Evolutionary conservation across 1,140 invertebrate species (phyloP).

Genomic region (Elymnias hypermnestra): DNA sequence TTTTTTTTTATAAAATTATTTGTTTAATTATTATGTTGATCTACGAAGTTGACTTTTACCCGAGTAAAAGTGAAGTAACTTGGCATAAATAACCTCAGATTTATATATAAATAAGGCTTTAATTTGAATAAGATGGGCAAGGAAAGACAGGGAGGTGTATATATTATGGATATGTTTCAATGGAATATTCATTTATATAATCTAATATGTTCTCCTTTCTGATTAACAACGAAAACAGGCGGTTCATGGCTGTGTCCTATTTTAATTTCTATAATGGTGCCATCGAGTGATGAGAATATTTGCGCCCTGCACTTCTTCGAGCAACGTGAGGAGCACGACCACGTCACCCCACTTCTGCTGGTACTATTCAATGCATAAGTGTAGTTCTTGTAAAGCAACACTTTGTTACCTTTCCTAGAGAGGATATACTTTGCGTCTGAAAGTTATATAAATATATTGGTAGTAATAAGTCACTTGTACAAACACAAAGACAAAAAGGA

Average conservation of each 20-base stretch:
- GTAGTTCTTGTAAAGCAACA: constrained; percentile 25
- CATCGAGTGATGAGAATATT: not conserved
- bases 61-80: no score
- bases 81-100: no score
- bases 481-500: no score
- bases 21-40: no score
- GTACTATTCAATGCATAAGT: constrained; percentile 17
- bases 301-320: constrained; percentile 13
- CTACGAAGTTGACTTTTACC: no score
- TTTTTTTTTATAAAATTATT: no score
- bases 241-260: constrained; percentile 18
- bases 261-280: constrained; percentile 6
- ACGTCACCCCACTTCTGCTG: constrained; percentile 3
- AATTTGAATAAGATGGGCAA: no score
- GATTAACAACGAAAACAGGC: constrained; percentile 6
- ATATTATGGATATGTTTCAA: no score
- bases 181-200: constrained; percentile 3
- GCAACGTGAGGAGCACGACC: constrained; percentile 7
- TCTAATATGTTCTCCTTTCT: constrained; percentile 12
- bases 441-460: not conserved
- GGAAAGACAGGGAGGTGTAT: no score
- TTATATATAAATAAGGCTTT: no score
- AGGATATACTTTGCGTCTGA: not conserved
- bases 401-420: constrained; percentile 13
- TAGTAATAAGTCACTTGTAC: no score